A percentile compares a stretch with the other conserved stretches of the same genome.
phyloP scores from a whole-genome alignment of 2,797 vertebrate genomes.

The Pantherophis alleghaniensis region DNA sequence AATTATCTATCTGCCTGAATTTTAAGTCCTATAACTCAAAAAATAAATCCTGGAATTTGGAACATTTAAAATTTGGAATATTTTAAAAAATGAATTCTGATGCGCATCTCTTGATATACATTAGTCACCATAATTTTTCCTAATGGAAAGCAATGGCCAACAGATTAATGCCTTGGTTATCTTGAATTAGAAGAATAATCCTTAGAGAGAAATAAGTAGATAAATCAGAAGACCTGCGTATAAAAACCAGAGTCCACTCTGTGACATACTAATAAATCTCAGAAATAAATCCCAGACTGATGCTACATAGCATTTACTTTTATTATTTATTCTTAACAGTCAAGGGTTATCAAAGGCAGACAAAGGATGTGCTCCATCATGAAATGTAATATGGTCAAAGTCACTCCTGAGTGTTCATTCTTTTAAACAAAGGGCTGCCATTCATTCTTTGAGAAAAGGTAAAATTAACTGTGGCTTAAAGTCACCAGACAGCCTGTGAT shows the following conservation, averaged over 20 bases:
- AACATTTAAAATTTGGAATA: neutral
- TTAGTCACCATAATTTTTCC: neutral
- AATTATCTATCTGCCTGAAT: neutral
- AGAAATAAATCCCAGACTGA: neutral
- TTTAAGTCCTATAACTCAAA: neutral
- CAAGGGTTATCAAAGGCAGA: neutral
- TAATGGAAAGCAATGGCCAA: neutral
- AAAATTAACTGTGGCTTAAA: neutral
- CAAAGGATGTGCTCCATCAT: neutral
- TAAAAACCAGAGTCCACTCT: neutral
- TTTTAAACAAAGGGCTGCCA: neutral
- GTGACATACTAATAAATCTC: neutral
- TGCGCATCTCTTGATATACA: neutral
- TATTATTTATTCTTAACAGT: neutral
- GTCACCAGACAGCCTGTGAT: conserved; percentile 8
- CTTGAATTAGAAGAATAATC: neutral
- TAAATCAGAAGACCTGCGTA: neutral
- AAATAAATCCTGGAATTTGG: neutral
- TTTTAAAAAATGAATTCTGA: neutral
- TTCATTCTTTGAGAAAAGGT: neutral
- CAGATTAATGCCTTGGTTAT: neutral
- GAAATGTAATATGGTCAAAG: neutral
- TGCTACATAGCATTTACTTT: neutral
- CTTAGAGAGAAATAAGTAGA: neutral
- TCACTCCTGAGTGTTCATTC: no score